A percentile compares a stretch with the other conserved stretches of the same genome.
phyloP scores from a whole-genome alignment of 1,140 invertebrate genomes.

The Drosophila quadrilineata region DNA sequence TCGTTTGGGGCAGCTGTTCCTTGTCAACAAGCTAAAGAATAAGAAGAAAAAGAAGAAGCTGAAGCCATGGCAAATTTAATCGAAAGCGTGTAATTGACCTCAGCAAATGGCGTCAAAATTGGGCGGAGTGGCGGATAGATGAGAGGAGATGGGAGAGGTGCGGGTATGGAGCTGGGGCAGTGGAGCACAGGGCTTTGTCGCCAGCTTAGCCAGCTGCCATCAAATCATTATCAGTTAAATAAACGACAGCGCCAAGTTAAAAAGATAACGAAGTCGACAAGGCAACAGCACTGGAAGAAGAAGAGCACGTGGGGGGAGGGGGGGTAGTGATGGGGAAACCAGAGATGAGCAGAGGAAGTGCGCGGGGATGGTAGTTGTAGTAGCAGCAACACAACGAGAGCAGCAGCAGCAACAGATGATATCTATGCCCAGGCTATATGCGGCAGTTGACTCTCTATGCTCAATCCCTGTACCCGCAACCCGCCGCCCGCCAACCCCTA shows the following conservation, averaged over 20 bases:
- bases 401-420: constrained; percentile 69
- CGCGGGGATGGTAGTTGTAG: constrained; percentile 5
- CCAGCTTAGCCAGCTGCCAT: constrained; percentile 76
- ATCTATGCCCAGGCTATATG: constrained; percentile 52
- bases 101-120: constrained; percentile 60
- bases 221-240: constrained; percentile 79
- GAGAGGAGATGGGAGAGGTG: not conserved
- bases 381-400: too few relatives aligned
- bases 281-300: constrained; percentile 17
- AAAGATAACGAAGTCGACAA: constrained; percentile 73
- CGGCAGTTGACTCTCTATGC: constrained; percentile 20
- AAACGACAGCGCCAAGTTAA: constrained; percentile 77
- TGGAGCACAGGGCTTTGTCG: constrained; percentile 53
- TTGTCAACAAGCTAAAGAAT: constrained; percentile 59
- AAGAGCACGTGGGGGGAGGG: too few relatives aligned
- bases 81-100: constrained; percentile 79
- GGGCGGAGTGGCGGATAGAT: constrained; percentile 24
- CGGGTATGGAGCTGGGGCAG: not conserved
- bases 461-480: not conserved
- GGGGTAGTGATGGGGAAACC: too few relatives aligned
- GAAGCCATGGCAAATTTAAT: constrained; percentile 72
- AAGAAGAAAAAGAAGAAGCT: constrained; percentile 19
- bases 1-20: constrained; percentile 62
- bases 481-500: too few relatives aligned
- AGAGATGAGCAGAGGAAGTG: not conserved